A percentile compares a stretch with the other conserved stretches of the same genome.
These are phyloP conservation scores for Micropoecilia bifurca DNA, from an alignment of 2,797 vertebrate species.

Conservation along the genomic window DNA sequence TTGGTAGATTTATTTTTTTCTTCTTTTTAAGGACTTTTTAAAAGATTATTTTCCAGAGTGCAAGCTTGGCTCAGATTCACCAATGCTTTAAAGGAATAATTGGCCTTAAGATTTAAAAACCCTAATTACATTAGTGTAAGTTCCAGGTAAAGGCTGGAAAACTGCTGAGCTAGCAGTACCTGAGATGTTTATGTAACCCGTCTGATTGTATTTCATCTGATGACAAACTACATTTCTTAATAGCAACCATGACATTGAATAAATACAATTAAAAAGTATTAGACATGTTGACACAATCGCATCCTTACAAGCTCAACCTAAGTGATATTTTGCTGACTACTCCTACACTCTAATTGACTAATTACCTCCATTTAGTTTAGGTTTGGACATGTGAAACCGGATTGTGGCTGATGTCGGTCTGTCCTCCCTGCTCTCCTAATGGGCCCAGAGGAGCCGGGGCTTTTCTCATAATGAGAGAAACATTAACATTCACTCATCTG, in stretches of 20 bases:
- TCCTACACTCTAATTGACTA: conserved; percentile 55
- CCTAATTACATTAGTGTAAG: conserved; percentile 39
- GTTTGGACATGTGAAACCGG: conserved; percentile 39
- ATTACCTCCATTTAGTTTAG: conserved; percentile 67
- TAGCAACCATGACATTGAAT: conserved; percentile 15
- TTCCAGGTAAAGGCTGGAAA: conserved; percentile 36
- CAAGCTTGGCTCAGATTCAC: conserved; percentile 32
- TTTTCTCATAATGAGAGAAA: conserved; percentile 70
- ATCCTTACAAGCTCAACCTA: conserved; percentile 40
- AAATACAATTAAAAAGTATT: conserved; percentile 49
- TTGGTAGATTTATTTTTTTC: conserved; percentile 8
- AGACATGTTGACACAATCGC: conserved; percentile 17
- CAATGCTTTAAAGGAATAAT: conserved; percentile 43
- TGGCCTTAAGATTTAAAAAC: conserved; percentile 36
- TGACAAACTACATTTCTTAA: conserved; percentile 34
- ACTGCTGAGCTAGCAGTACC: conserved; percentile 49
- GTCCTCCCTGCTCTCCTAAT: conserved; percentile 59
- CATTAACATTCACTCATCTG: conserved; percentile 74
- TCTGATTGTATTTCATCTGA: conserved; percentile 38
- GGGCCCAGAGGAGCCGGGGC: conserved; percentile 50
- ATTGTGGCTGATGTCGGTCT: conserved; percentile 36
- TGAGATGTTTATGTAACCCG: conserved; percentile 57
- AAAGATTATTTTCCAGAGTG: conserved; percentile 56
- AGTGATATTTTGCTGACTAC: conserved; percentile 53
- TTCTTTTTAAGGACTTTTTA: conserved; percentile 28